Percentiles rank a stretch among this genome's conserved stretches.
Evolutionary conservation across 2,888 invertebrate genomes (phyloP).

Genomic region (Cremastinae sp.): DNA sequence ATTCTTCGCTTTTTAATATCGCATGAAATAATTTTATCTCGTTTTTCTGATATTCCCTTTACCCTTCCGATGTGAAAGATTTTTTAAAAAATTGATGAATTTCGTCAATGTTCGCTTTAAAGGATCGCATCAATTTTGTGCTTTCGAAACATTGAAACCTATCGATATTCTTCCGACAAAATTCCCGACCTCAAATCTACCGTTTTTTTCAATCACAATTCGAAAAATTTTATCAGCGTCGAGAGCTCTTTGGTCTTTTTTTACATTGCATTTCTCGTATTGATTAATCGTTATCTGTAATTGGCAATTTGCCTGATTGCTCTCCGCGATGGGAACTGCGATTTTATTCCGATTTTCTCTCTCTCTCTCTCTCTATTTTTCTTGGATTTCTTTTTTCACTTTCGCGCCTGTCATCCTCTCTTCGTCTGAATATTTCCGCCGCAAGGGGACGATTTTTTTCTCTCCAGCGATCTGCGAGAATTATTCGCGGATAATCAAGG

Average conservation of each 20-base stretch:
- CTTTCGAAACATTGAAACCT: too few relatives aligned
- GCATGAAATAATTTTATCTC: too few relatives aligned
- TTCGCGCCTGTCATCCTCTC: not conserved
- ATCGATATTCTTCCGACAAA: too few relatives aligned
- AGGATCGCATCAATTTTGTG: too few relatives aligned
- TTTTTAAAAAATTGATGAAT: too few relatives aligned
- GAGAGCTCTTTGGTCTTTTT: not conserved
- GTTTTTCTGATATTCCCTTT: too few relatives aligned
- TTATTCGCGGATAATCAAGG: slow-evolving; percentile 20
- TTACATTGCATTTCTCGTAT: slow-evolving; percentile 5
- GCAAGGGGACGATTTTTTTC: not conserved
- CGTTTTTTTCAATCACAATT: not conserved
- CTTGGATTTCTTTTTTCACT: not conserved
- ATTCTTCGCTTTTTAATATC: too few relatives aligned
- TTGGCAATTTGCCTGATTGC: slow-evolving; percentile 25
- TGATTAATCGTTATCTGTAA: slow-evolving; percentile 9
- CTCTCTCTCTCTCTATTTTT: not conserved
- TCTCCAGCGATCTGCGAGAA: not conserved
- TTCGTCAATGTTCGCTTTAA: too few relatives aligned
- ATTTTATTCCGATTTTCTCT: not conserved
- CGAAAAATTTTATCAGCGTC: not conserved
- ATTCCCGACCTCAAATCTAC: too few relatives aligned
- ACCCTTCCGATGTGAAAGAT: too few relatives aligned
- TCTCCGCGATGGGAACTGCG: not conserved
- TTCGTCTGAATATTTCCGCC: too few relatives aligned